phyloP scores from a whole-genome alignment of 1,140 invertebrate genomes.

The Macrocentrus cingulum region DNA sequence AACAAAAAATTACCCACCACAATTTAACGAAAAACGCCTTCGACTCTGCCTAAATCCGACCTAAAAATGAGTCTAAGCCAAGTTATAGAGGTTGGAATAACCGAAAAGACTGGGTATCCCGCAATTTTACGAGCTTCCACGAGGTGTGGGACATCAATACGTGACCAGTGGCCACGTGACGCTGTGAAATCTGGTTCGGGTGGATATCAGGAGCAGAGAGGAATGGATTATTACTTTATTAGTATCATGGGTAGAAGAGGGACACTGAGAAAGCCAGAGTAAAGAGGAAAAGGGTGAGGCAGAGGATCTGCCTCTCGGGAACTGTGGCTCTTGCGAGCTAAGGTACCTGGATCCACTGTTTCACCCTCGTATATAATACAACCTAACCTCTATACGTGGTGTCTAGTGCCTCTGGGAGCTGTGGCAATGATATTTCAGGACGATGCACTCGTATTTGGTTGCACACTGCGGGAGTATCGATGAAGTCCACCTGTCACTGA shows the following conservation, averaged over 20 bases:
- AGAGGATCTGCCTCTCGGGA: constrained; percentile 42
- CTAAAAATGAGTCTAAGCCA: too few species aligned
- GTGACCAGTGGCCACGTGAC: constrained; percentile 45
- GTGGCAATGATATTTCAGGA: constrained; percentile 28
- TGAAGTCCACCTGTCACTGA: not conserved
- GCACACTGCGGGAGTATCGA: constrained; percentile 3
- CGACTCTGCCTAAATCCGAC: too few species aligned
- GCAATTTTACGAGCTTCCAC: constrained; percentile 45
- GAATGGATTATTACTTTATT: constrained; percentile 52
- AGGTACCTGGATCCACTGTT: constrained; percentile 37
- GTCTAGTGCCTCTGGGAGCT: constrained; percentile 28
- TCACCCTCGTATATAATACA: constrained; percentile 43
- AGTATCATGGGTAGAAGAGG: constrained; percentile 36
- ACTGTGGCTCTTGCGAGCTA: constrained; percentile 32
- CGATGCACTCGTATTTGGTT: constrained; percentile 31
- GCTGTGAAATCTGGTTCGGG: constrained; percentile 41
- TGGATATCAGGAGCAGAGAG: constrained; percentile 40
- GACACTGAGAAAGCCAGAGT: not conserved
- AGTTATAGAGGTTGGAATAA: too few species aligned
- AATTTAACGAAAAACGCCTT: too few species aligned
- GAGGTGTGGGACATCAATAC: constrained; percentile 42
- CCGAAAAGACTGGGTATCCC: too few species aligned
- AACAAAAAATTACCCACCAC: too few species aligned
- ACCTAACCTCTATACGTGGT: constrained; percentile 38
- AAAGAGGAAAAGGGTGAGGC: constrained; percentile 10